A percentile compares a stretch with the other conserved stretches of the same genome.
Conservation (phyloP, 2,797 vertebrate species). For the Sandelia bainsii region DNA sequence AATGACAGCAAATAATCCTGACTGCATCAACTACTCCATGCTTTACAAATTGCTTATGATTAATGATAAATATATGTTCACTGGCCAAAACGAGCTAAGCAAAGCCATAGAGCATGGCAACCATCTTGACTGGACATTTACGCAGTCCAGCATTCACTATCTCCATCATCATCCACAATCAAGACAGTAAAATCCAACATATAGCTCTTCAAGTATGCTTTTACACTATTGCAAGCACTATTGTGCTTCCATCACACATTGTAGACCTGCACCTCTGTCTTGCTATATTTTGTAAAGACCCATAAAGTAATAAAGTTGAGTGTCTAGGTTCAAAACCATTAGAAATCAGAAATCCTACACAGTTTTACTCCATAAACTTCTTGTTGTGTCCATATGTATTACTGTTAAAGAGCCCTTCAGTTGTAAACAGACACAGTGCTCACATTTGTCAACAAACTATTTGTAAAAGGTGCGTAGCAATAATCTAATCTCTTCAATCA, state of each 20-base stretch:
- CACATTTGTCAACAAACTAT: not conserved
- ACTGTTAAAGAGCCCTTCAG: not conserved
- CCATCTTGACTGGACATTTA: slow-evolving; percentile 3
- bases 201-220: not conserved
- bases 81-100: not conserved
- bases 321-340: not conserved
- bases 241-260: not conserved
- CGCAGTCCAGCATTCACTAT: not conserved
- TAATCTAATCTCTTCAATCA: too few relatives aligned
- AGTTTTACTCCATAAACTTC: too few relatives aligned
- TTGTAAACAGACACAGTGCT: not conserved
- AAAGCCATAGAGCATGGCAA: slow-evolving; percentile 14
- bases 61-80: slow-evolving; percentile 2
- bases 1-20: not conserved
- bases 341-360: not conserved
- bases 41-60: slow-evolving; percentile 1
- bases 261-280: not conserved
- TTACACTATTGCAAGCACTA: not conserved
- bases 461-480: too few relatives aligned
- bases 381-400: not conserved
- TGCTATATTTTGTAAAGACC: not conserved
- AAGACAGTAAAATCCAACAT: not conserved
- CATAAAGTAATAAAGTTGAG: not conserved
- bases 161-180: slow-evolving; percentile 2
- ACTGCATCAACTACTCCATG: not conserved